Evolutionary conservation across 1,140 invertebrate genomes (phyloP).

Genomic region (Danaus plexippus): DNA sequence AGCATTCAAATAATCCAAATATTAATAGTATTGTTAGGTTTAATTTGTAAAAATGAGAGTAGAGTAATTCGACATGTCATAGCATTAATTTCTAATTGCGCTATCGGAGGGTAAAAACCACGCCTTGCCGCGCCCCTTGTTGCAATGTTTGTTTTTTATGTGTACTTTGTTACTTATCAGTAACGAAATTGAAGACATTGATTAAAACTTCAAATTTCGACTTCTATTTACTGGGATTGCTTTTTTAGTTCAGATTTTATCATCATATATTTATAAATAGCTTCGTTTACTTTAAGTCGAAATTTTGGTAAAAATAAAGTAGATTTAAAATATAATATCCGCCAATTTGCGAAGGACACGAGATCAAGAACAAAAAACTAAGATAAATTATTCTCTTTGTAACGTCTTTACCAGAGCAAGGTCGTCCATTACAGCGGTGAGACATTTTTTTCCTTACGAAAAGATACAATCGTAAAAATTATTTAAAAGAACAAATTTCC

Average conservation of each 20-base stretch:
- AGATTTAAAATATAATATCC: slow-evolving; percentile 15
- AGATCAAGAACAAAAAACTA: slow-evolving; percentile 21
- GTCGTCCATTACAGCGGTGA: slow-evolving; percentile 26
- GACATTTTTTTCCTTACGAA: slow-evolving; percentile 27
- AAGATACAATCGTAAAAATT: slow-evolving; percentile 41
- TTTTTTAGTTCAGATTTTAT: neutral
- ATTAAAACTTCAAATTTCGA: too few relatives aligned
- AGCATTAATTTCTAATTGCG: too few relatives aligned
- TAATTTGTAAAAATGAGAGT: too few relatives aligned
- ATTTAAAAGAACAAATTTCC: slow-evolving; percentile 42
- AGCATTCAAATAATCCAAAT: too few relatives aligned
- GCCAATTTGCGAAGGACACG: slow-evolving; percentile 20
- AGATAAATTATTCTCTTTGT: slow-evolving; percentile 26
- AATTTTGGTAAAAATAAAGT: slow-evolving; percentile 1
- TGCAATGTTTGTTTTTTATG: too few relatives aligned
- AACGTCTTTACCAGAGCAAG: slow-evolving; percentile 26
- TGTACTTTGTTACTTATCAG: too few relatives aligned
- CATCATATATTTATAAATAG: slow-evolving; percentile 1
- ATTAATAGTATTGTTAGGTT: too few relatives aligned
- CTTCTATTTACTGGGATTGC: too few relatives aligned
- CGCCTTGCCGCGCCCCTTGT: too few relatives aligned
- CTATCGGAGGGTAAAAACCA: too few relatives aligned
- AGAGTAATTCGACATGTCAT: too few relatives aligned
- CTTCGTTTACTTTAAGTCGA: slow-evolving; percentile 2
- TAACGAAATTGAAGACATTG: too few relatives aligned